Conservation (phyloP, 2,888 invertebrate species). For the Tachina fera region DNA sequence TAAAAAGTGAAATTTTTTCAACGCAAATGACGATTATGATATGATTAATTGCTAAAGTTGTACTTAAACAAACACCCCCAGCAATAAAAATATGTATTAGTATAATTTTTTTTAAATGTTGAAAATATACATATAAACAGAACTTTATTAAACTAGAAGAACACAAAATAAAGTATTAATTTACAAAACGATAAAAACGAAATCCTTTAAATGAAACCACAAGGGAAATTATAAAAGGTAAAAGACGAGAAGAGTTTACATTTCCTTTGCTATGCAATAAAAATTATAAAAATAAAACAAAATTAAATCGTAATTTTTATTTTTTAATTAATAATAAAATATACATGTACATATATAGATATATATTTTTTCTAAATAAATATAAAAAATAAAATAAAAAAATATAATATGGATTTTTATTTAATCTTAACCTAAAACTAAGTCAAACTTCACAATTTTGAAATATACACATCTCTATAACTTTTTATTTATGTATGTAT, state of each 20-base stretch:
- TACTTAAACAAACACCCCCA: slow-evolving; percentile 70
- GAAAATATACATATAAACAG: background rate
- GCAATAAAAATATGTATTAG: slow-evolving; percentile 59
- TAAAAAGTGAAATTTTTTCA: slow-evolving; percentile 8
- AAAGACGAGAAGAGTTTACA: background rate
- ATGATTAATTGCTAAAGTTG: slow-evolving; percentile 60
- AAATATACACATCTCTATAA: slow-evolving; percentile 29
- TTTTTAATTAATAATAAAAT: slow-evolving; percentile 30
- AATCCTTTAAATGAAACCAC: slow-evolving; percentile 18
- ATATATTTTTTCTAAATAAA: slow-evolving; percentile 39
- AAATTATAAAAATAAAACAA: slow-evolving; percentile 46
- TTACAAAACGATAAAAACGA: slow-evolving; percentile 11
- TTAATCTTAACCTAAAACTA: slow-evolving; percentile 56
- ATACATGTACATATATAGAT: slow-evolving; percentile 11
- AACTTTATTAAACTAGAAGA: slow-evolving; percentile 8
- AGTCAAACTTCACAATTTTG: slow-evolving; percentile 45
- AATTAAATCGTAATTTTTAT: slow-evolving; percentile 6
- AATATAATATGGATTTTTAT: slow-evolving; percentile 43
- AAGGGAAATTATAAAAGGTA: slow-evolving; percentile 12
- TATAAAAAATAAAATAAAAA: slow-evolving; percentile 51
- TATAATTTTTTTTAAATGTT: slow-evolving; percentile 72
- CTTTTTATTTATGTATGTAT: slow-evolving; percentile 9
- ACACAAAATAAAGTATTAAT: slow-evolving; percentile 55
- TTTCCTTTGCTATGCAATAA: slow-evolving; percentile 18
- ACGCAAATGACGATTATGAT: slow-evolving; percentile 40